Evolutionary conservation across 1,140 invertebrate species (phyloP).

Genomic region (Drosophila punjabiensis): DNA sequence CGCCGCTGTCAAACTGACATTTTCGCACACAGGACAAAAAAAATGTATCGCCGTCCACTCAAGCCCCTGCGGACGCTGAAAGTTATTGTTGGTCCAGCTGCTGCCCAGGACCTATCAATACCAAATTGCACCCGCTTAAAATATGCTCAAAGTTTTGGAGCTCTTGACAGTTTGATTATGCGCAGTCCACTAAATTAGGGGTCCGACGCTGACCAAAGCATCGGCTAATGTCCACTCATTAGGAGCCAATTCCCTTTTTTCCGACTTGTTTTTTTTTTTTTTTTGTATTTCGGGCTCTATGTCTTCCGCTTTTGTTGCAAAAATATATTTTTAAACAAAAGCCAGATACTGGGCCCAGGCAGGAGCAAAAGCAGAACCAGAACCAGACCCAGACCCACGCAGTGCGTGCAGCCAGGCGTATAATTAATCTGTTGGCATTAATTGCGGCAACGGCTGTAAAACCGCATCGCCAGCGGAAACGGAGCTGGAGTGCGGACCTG

Average conservation of each 20-base stretch:
- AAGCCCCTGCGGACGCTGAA: not conserved
- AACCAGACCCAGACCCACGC: constrained; percentile 10
- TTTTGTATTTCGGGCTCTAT: not conserved
- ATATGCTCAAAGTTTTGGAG: constrained; percentile 53
- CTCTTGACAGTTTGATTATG: constrained; percentile 66
- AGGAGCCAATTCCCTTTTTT: constrained; percentile 46
- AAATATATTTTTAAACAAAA: constrained; percentile 62
- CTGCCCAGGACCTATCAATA: constrained; percentile 68
- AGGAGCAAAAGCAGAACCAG: not conserved
- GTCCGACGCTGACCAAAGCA: constrained; percentile 15
- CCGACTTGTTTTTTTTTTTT: not conserved
- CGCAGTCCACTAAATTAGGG: constrained; percentile 56
- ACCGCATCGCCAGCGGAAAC: constrained; percentile 55
- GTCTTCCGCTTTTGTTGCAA: constrained; percentile 22
- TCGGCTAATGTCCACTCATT: constrained; percentile 75
- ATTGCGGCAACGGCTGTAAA: constrained; percentile 73
- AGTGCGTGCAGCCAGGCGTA: constrained; percentile 75
- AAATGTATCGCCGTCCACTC: constrained; percentile 19
- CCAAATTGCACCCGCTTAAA: constrained; percentile 75
- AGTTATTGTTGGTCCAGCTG: constrained; percentile 60
- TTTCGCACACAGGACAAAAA: constrained; percentile 23
- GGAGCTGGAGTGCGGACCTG: not conserved
- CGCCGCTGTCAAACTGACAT: constrained; percentile 1
- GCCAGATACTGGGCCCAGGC: not conserved
- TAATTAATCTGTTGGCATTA: constrained; percentile 83